Evolutionary conservation across 2,797 vertebrate genomes (phyloP).

Genomic region (Hippoglossus hippoglossus): DNA sequence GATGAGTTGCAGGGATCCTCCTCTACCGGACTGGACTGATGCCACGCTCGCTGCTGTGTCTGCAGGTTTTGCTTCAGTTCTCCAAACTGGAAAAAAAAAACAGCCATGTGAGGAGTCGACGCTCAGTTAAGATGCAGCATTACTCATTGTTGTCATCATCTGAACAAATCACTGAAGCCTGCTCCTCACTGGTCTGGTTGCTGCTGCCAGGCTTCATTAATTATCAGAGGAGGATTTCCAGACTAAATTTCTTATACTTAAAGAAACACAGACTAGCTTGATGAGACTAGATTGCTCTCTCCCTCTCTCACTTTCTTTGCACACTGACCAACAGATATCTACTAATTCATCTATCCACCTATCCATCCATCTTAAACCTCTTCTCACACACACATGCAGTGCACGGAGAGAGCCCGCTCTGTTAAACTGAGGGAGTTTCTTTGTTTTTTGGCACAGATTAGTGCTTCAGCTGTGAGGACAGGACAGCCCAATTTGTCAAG

Average conservation of each 20-base stretch:
- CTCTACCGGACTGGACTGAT: no score
- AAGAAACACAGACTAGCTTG: neutral
- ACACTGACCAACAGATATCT: neutral
- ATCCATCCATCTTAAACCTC: slow-evolving; percentile 10
- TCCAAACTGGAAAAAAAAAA: neutral
- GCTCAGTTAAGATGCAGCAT: neutral
- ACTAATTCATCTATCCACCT: neutral
- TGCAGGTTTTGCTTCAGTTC: no score
- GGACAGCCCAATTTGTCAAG: slow-evolving; percentile 83
- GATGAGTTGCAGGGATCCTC: no score
- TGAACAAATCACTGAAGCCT: neutral
- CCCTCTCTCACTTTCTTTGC: neutral
- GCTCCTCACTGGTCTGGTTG: neutral
- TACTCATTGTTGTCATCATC: slow-evolving; percentile 12
- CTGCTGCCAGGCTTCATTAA: slow-evolving; percentile 16
- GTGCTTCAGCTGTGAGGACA: slow-evolving; percentile 73
- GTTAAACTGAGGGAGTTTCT: slow-evolving; percentile 59
- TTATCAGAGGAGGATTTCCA: slow-evolving; percentile 16
- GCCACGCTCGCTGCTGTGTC: no score
- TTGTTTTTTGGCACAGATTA: slow-evolving; percentile 79
- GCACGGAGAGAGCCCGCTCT: slow-evolving; percentile 18
- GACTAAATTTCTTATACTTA: neutral
- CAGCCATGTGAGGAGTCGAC: neutral
- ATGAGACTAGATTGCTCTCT: neutral
- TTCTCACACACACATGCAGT: neutral